These are phyloP conservation scores for Calephelis perditalis DNA, from an alignment of 2,888 invertebrate genomes.

Conservation along the genomic window DNA sequence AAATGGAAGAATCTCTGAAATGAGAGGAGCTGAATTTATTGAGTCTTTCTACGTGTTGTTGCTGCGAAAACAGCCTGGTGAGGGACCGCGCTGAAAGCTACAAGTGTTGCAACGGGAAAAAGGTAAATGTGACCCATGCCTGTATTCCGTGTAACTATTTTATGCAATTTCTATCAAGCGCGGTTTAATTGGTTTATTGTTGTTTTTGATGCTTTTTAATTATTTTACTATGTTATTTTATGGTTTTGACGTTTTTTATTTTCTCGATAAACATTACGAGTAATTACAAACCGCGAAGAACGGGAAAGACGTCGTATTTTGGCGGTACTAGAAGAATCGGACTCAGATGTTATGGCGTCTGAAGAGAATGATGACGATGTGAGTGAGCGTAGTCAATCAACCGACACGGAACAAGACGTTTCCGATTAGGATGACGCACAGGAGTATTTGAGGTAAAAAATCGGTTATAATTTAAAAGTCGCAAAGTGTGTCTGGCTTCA, in stretches of 20 bases:
- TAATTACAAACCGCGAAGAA: conserved; percentile 6
- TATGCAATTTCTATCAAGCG: conserved; percentile 7
- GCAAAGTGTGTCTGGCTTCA: background rate
- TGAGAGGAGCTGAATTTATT: conserved; percentile 3
- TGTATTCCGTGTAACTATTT: conserved; percentile 10
- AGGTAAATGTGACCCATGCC: conserved; percentile 12
- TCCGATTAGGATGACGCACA: background rate
- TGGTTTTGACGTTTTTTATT: background rate
- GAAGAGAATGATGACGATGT: background rate
- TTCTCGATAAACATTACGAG: background rate
- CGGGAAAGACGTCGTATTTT: conserved; percentile 9
- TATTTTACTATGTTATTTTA: background rate
- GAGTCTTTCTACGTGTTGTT: background rate
- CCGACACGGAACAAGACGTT: too few species aligned
- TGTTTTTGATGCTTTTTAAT: conserved; percentile 8
- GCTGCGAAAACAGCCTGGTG: background rate
- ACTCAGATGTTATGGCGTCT: background rate
- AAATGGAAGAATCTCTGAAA: conserved; percentile 7
- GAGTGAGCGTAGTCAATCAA: too few species aligned
- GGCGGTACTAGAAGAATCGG: background rate
- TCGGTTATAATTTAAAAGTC: background rate
- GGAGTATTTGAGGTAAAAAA: background rate
- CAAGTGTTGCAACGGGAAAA: conserved; percentile 12
- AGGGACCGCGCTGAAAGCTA: background rate
- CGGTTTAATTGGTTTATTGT: conserved; percentile 12